Conservation (phyloP, 2,888 invertebrate species). For the Lasius platythorax region DNA sequence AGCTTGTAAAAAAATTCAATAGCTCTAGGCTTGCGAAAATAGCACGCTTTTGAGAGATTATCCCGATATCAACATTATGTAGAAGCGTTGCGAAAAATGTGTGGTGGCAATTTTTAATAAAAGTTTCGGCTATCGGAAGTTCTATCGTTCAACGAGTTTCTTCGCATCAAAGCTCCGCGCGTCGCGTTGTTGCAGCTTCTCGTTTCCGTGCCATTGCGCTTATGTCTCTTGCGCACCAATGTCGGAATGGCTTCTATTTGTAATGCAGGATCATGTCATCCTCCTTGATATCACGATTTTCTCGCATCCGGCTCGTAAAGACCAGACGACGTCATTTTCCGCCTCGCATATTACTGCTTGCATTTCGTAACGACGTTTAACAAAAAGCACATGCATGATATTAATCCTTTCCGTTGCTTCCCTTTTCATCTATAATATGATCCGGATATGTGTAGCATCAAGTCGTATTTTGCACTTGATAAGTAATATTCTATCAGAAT, state of each 20-base stretch:
- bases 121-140: slow-evolving; percentile 31
- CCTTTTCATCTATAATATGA: background rate
- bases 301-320: slow-evolving; percentile 44
- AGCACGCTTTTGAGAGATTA: slow-evolving; percentile 3
- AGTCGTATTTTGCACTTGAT: background rate
- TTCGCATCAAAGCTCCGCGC: background rate
- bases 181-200: slow-evolving; percentile 24
- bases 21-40: background rate
- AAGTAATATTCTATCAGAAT: slow-evolving; percentile 5
- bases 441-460: background rate
- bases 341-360: slow-evolving; percentile 37
- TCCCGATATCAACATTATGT: slow-evolving; percentile 16
- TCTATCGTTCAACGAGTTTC: slow-evolving; percentile 19
- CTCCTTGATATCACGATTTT: slow-evolving; percentile 45
- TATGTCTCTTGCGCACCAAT: slow-evolving; percentile 43
- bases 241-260: slow-evolving; percentile 60
- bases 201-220: slow-evolving; percentile 45
- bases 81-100: background rate
- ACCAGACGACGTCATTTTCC: slow-evolving; percentile 55
- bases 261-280: slow-evolving; percentile 48
- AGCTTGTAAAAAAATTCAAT: background rate
- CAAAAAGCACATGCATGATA: slow-evolving; percentile 45
- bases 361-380: slow-evolving; percentile 24
- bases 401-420: slow-evolving; percentile 3
- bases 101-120: slow-evolving; percentile 37